These are phyloP conservation scores for Steinernema carpocapsae DNA, from an alignment of 2,888 invertebrate genomes.

Conservation along the genomic window DNA sequence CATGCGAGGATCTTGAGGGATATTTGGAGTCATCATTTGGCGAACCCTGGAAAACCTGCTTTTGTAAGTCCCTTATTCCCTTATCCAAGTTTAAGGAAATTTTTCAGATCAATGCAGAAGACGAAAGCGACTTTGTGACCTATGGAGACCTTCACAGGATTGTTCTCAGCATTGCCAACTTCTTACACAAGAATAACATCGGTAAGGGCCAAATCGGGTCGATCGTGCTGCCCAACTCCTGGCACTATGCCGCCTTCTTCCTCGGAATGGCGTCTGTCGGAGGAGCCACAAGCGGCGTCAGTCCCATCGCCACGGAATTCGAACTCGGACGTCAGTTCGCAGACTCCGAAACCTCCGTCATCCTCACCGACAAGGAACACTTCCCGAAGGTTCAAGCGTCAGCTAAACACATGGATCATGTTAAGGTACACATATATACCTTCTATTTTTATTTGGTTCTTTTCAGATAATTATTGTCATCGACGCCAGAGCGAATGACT, in stretches of 20 bases:
- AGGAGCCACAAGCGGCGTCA: slow-evolving; percentile 38
- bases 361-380: slow-evolving; percentile 34
- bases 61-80: slow-evolving; percentile 37
- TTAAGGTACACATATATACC: slow-evolving; percentile 35
- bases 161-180: slow-evolving; percentile 41
- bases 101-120: slow-evolving; percentile 41
- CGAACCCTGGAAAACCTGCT: slow-evolving; percentile 43
- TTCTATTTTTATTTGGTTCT: background rate
- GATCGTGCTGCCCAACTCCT: slow-evolving; percentile 40
- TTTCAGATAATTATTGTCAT: slow-evolving; percentile 34
- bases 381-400: background rate
- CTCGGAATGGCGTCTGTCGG: slow-evolving; percentile 37
- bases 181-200: slow-evolving; percentile 46
- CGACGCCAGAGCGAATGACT: slow-evolving; percentile 36
- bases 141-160: slow-evolving; percentile 40
- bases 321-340: slow-evolving; percentile 47
- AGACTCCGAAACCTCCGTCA: slow-evolving; percentile 38
- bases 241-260: slow-evolving; percentile 39
- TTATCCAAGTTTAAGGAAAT: background rate
- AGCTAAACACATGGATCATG: background rate
- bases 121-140: slow-evolving; percentile 41
- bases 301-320: slow-evolving; percentile 28
- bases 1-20: slow-evolving; percentile 41
- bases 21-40: slow-evolving; percentile 39
- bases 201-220: slow-evolving; percentile 51